Conservation (phyloP, 2,113 vertebrate genomes). For the Hemiprocne comata region DNA sequence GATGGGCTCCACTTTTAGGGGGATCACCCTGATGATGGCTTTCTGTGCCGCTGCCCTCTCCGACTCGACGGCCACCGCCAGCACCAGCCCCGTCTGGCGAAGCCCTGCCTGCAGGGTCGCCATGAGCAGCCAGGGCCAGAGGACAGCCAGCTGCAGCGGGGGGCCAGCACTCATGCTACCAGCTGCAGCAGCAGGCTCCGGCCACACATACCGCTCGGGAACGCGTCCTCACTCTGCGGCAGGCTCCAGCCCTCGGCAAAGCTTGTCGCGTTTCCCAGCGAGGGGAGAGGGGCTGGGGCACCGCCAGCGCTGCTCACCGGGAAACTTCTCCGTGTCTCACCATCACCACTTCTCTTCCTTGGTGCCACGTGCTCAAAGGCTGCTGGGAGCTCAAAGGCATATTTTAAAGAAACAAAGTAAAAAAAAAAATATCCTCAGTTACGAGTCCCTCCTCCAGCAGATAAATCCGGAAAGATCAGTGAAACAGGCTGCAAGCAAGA, state of each 20-base stretch:
- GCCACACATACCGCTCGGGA: slow-evolving; percentile 90
- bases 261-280: not conserved
- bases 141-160: slow-evolving; percentile 91
- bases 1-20: slow-evolving; percentile 88
- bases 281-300: not conserved
- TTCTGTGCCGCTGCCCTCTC: slow-evolving; percentile 84
- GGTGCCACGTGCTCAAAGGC: slow-evolving; percentile 61
- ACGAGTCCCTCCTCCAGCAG: not conserved
- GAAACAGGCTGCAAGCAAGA: not conserved
- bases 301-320: slow-evolving; percentile 1
- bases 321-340: not conserved
- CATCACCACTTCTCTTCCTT: not conserved
- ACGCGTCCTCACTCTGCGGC: slow-evolving; percentile 63
- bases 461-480: not conserved
- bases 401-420: slow-evolving; percentile 4
- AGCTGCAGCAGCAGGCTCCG: slow-evolving; percentile 84
- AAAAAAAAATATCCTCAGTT: not conserved
- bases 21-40: slow-evolving; percentile 90
- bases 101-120: slow-evolving; percentile 90
- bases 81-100: slow-evolving; percentile 83
- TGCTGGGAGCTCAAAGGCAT: slow-evolving; percentile 19
- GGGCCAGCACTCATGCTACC: slow-evolving; percentile 93
- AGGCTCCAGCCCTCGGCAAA: slow-evolving; percentile 1
- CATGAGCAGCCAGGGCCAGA: slow-evolving; percentile 97
- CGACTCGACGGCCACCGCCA: slow-evolving; percentile 81